A percentile compares a stretch with the other conserved stretches of the same genome.
phyloP scores from a whole-genome alignment of 2,113 vertebrate genomes.

The Spizaetus ornatus region DNA sequence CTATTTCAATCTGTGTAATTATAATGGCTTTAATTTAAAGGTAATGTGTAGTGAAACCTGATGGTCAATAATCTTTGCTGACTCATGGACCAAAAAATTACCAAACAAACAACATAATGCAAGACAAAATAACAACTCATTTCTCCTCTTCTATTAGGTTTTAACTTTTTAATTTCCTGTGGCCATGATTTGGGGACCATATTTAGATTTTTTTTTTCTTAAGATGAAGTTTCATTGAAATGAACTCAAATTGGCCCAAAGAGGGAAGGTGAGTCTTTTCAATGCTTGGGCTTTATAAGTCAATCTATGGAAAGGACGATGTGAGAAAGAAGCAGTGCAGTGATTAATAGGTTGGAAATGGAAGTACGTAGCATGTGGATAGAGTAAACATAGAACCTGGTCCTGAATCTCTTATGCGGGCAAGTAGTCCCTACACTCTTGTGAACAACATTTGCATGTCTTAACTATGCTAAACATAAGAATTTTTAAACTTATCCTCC shows the following conservation, averaged over 20 bases:
- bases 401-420: not conserved
- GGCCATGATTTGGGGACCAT: not conserved
- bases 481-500: not conserved
- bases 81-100: not conserved
- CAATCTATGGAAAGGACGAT: not conserved
- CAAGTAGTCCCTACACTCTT: not conserved
- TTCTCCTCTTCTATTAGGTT: not conserved
- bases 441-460: not conserved
- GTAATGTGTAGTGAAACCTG: not conserved
- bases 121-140: not conserved
- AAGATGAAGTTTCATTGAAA: not conserved
- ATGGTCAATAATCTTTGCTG: not conserved
- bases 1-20: not conserved
- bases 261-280: not conserved
- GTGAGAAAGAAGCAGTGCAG: not conserved
- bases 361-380: not conserved
- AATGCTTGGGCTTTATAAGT: not conserved
- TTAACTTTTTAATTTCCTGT: not conserved
- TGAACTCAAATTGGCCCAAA: not conserved
- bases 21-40: constrained; percentile 7
- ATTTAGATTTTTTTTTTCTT: not conserved
- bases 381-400: not conserved
- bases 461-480: not conserved
- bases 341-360: not conserved
- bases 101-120: not conserved